Evolutionary conservation across 2,888 invertebrate genomes (phyloP).

Genomic region (Nymphalis polychloros): DNA sequence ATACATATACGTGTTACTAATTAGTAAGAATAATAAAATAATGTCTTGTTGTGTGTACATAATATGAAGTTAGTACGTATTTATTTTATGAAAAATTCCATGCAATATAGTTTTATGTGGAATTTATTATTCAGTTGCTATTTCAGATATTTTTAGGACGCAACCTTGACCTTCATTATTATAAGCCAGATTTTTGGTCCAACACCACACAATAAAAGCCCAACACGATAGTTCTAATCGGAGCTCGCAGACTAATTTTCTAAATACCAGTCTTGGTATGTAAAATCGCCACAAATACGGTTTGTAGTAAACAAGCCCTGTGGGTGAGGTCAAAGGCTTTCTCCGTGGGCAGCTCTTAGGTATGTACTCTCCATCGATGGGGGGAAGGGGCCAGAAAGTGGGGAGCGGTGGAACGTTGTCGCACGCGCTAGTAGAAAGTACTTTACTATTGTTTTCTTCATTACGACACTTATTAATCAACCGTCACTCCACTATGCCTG

Average conservation of each 20-base stretch:
- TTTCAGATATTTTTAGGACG: constrained; percentile 9
- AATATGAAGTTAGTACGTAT: no score
- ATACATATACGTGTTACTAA: no score
- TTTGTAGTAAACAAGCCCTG: constrained; percentile 61
- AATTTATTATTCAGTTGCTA: constrained; percentile 6
- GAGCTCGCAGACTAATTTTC: constrained; percentile 27
- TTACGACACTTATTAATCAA: constrained; percentile 75
- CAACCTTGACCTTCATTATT: constrained; percentile 27
- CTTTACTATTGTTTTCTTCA: constrained; percentile 73
- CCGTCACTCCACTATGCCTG: constrained; percentile 56
- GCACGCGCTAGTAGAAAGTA: constrained; percentile 73
- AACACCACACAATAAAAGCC: no score
- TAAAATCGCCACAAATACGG: constrained; percentile 59
- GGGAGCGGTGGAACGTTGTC: constrained; percentile 46
- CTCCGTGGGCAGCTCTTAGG: constrained; percentile 60
- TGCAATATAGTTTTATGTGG: not conserved
- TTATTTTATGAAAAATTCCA: no score
- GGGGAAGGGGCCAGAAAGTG: constrained; percentile 45
- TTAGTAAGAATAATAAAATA: no score
- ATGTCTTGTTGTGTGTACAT: no score
- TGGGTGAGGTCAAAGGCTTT: constrained; percentile 76
- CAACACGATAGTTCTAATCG: constrained; percentile 22
- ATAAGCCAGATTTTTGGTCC: constrained; percentile 14
- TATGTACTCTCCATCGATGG: constrained; percentile 46
- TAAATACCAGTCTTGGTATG: constrained; percentile 44